These are phyloP conservation scores for Megalurothrips usitatus DNA, from an alignment of 2,888 invertebrate species.

Conservation along the genomic window DNA sequence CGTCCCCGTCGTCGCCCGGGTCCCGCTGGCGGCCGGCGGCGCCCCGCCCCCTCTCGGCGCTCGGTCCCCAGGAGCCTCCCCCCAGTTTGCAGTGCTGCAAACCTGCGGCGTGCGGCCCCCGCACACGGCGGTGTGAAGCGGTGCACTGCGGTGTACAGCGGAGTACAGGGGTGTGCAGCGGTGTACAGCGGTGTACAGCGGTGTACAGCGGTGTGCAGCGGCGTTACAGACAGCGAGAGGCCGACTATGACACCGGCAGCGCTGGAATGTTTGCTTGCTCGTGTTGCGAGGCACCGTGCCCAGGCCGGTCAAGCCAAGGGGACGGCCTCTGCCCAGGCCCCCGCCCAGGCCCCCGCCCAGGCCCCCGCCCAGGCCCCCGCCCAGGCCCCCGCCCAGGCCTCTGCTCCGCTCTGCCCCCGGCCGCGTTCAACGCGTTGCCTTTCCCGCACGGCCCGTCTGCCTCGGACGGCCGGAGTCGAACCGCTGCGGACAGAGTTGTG, in stretches of 20 bases:
- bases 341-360: no score
- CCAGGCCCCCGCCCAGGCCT: no score
- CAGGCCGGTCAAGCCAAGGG: no score
- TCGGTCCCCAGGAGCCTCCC: constrained; percentile 4
- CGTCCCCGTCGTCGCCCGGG: background rate
- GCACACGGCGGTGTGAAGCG: constrained; percentile 3
- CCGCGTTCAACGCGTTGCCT: no score
- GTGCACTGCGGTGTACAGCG: background rate
- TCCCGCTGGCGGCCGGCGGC: background rate
- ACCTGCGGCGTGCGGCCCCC: background rate
- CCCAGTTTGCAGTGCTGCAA: background rate
- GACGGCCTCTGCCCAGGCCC: no score
- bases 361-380: no score
- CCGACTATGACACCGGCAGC: no score
- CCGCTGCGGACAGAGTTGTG: background rate
- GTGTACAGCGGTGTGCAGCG: no score
- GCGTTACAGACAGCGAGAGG: no score
- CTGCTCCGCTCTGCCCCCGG: no score
- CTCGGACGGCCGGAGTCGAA: background rate
- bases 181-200: background rate
- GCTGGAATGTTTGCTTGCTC: no score
- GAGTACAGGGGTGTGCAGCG: background rate
- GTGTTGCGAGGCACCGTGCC: no score
- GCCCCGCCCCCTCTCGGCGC: background rate
- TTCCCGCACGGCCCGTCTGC: background rate